Base-by-base conservation (phyloP, 1,140 invertebrate species). In the Drosophila bocki region DNA sequence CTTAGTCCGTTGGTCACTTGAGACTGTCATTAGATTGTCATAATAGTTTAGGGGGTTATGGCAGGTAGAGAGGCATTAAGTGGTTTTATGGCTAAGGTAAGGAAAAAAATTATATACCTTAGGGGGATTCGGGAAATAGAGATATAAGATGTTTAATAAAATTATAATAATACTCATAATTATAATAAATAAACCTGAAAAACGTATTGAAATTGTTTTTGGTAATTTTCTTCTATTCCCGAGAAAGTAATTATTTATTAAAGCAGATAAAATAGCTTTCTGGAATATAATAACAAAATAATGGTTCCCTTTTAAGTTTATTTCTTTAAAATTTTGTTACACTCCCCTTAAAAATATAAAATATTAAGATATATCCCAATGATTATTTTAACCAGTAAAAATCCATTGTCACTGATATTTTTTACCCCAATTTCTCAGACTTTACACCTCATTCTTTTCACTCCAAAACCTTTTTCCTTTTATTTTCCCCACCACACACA, bases 11-110 rank as follows among this genome's bases (percentile, higher is more conserved):
- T 61, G 45, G 35, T 59, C 44, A 62, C 65, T 70, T 48, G 64
- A 71, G 57, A 62, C 65, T 62, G 76, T 62, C 75, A 78, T 78
- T 78, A 72, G 33, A 41, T 70, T 70, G 65, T 70, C 69, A 72
- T 50, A 72, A 72, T 44, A 60, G 35, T 50, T 50, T 56, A 22
- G 19, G 53, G 53, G 53, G 9, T 51, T 51, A 61, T 6, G 32
- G 19, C 26, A 32, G 17, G n/a, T 51, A 13, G 19, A 17, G 42
- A 11, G 13, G 7, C 15, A 60, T 33, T 22, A 33, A 26, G 35
- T 22, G 11, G 53, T 56, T 56, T 22, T 42, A 59, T 22, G 33
- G 29, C 13, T 19, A 19, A 39, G n/a, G n/a, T 15, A 29, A 15
- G 6, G 12, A 19, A 1, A 19, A 35, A 57, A 22, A 19, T 22